Evolutionary conservation across 2,113 vertebrate genomes (phyloP).

Genomic region (Haplochromis burtoni): DNA sequence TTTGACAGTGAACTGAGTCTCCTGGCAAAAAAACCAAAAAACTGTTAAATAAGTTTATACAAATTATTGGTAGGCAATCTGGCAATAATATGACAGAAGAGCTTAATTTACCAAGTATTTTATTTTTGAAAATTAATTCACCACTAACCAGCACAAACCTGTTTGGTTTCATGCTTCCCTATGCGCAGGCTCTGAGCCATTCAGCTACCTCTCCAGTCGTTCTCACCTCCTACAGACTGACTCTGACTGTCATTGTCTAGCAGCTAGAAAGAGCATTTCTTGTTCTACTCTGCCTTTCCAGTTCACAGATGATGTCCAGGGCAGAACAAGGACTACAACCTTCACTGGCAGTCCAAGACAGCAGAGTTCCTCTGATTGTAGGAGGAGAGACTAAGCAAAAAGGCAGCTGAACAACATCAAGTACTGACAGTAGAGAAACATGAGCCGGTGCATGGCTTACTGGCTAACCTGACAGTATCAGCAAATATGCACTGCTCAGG

Average conservation of each 20-base stretch:
- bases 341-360: not conserved
- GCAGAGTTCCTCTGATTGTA: not conserved
- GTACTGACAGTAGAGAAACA: not conserved
- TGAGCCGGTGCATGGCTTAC: not conserved
- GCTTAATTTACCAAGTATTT: not conserved
- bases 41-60: not conserved
- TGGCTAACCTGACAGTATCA: not conserved
- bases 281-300: not conserved
- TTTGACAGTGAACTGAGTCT: constrained; percentile 83
- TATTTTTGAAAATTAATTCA: not conserved
- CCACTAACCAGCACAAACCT: not conserved
- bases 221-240: not conserved
- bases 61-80: not conserved
- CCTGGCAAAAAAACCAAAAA: constrained; percentile 65
- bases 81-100: not conserved
- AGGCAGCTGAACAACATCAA: not conserved
- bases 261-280: not conserved
- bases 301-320: not conserved
- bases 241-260: not conserved
- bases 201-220: not conserved
- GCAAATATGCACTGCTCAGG: not conserved
- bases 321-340: not conserved
- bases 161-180: not conserved
- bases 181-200: not conserved
- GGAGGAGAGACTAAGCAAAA: not conserved